Evolutionary conservation across 2,888 invertebrate genomes (phyloP).

Genomic region (Drosophila helvetica): DNA sequence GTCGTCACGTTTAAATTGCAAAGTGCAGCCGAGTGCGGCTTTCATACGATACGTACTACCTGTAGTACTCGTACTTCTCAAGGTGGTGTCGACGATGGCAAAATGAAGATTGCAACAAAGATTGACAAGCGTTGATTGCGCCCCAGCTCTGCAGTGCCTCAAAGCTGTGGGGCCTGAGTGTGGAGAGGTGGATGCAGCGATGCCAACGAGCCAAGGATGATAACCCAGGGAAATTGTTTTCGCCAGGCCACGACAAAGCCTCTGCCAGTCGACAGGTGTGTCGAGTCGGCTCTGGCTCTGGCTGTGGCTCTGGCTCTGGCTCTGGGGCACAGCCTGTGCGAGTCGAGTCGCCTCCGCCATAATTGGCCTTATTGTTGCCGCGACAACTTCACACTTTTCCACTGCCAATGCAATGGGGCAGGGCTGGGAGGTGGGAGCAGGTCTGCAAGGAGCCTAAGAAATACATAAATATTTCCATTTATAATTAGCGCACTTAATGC

Average conservation of each 20-base stretch:
- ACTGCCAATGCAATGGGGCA: slow-evolving; percentile 4
- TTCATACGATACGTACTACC: slow-evolving; percentile 6
- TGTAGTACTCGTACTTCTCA: slow-evolving; percentile 25
- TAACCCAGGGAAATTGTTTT: slow-evolving; percentile 57
- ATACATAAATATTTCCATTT: slow-evolving; percentile 65
- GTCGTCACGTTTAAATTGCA: slow-evolving; percentile 45
- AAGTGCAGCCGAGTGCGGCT: slow-evolving; percentile 43
- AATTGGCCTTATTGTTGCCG: slow-evolving; percentile 70
- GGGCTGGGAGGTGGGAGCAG: slow-evolving; percentile 5
- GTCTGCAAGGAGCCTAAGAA: slow-evolving; percentile 13
- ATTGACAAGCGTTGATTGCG: slow-evolving; percentile 76
- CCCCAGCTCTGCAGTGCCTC: background rate
- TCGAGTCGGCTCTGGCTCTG: slow-evolving; percentile 8
- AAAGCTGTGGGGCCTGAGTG: background rate
- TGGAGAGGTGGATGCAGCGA: slow-evolving; percentile 2
- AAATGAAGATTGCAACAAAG: slow-evolving; percentile 72
- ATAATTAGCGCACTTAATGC: slow-evolving; percentile 58
- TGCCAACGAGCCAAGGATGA: slow-evolving; percentile 35
- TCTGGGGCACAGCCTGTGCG: slow-evolving; percentile 30
- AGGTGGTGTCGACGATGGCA: slow-evolving; percentile 53
- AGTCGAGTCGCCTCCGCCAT: slow-evolving; percentile 46
- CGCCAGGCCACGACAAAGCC: slow-evolving; percentile 30
- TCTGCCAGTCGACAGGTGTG: slow-evolving; percentile 30
- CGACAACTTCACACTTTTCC: slow-evolving; percentile 56
- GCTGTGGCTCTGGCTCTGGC: slow-evolving; percentile 18